phyloP scores from a whole-genome alignment of 2,113 vertebrate species.

The Promerops cafer region DNA sequence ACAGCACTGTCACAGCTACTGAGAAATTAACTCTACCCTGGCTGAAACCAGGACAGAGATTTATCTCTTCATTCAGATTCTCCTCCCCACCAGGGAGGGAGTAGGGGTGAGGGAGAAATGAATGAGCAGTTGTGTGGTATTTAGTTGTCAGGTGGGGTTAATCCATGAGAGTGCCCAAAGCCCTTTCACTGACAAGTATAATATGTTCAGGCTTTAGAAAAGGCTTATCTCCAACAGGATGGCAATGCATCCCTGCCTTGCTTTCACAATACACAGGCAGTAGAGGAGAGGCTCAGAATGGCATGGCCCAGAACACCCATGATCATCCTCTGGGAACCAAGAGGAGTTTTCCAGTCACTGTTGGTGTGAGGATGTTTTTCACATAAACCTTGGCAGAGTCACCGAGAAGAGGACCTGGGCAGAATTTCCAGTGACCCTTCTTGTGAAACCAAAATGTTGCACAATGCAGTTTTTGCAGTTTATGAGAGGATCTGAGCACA shows the following conservation, averaged over 20 bases:
- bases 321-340: not conserved
- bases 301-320: not conserved
- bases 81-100: rapidly evolving
- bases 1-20: not conserved
- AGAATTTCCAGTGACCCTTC: not conserved
- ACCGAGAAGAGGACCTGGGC: not conserved
- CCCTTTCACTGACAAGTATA: not conserved
- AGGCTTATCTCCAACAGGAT: rapidly evolving
- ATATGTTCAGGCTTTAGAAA: not conserved
- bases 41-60: not conserved
- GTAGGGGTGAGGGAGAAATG: not conserved
- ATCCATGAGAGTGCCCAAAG: not conserved
- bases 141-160: not conserved
- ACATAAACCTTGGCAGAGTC: not conserved
- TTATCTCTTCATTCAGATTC: not conserved
- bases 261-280: not conserved
- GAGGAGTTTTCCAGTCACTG: not conserved
- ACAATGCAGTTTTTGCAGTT: not conserved
- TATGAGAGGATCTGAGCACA: not conserved
- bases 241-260: not conserved
- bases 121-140: not conserved
- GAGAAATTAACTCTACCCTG: not conserved
- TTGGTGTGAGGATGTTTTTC: not conserved
- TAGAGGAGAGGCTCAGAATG: not conserved
- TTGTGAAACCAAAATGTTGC: not conserved